Conservation (phyloP, 1,140 invertebrate genomes). For the Anadara kagoshimensis region DNA sequence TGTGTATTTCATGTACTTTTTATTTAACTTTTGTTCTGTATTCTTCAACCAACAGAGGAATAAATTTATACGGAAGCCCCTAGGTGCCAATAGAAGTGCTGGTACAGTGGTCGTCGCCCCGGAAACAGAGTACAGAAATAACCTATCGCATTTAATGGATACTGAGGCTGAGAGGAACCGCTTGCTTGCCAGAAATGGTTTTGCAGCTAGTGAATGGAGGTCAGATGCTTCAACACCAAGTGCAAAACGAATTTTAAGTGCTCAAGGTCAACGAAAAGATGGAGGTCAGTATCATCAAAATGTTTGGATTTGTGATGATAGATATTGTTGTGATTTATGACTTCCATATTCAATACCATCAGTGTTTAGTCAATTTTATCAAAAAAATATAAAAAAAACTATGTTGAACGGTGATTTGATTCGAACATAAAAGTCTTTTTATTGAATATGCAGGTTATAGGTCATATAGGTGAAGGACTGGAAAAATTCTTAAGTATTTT, state of each 20-base stretch:
- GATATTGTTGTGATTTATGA: no score
- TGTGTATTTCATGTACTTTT: no score
- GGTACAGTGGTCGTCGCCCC: conserved; percentile 41
- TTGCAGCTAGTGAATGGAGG: conserved; percentile 47
- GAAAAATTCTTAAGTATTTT: no score
- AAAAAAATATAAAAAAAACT: no score
- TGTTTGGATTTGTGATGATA: no score
- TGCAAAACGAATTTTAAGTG: conserved; percentile 51
- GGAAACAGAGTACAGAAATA: conserved; percentile 55
- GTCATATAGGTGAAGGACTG: no score
- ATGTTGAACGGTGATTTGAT: no score
- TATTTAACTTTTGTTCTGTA: not conserved
- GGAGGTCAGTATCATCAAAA: conserved; percentile 15
- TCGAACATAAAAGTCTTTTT: no score
- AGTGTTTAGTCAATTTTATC: no score
- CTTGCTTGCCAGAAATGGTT: conserved; percentile 45
- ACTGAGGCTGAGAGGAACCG: conserved; percentile 54
- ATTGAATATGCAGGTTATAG: no score
- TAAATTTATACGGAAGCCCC: conserved; percentile 53
- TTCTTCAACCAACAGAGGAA: conserved; percentile 45
- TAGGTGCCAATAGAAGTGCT: conserved; percentile 35
- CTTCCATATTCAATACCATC: no score
- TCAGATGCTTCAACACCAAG: conserved; percentile 51
- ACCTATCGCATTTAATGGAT: conserved; percentile 49
- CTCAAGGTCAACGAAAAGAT: conserved; percentile 46